Percentiles rank a stretch among this genome's conserved stretches.
These are phyloP conservation scores for Crenuchus spilurus DNA, from an alignment of 2,797 vertebrate genomes.

Conservation along the genomic window DNA sequence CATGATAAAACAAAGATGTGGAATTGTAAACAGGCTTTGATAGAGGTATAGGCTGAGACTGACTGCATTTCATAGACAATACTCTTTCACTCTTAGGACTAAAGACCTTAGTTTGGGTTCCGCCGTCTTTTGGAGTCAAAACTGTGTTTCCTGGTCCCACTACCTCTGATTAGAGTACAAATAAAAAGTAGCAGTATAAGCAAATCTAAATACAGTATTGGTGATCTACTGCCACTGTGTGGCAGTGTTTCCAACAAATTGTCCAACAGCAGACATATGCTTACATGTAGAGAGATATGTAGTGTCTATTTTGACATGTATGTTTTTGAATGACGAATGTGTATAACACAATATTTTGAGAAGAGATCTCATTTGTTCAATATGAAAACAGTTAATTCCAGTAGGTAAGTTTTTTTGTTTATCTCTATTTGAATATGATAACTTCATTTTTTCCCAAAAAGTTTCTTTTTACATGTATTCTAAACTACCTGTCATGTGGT, in stretches of 20 bases:
- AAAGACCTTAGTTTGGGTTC: neutral
- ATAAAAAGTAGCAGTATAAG: neutral
- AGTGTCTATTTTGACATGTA: neutral
- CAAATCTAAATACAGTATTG: neutral
- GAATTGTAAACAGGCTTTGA: constrained; percentile 2
- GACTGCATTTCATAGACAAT: neutral
- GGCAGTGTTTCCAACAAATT: constrained; percentile 6
- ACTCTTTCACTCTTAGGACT: neutral
- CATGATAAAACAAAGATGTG: neutral
- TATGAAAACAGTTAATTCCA: no score
- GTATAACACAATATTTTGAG: no score
- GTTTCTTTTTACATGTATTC: neutral
- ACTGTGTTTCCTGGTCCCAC: neutral
- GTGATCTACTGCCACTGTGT: constrained; percentile 16
- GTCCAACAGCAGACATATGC: neutral
- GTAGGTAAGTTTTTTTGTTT: no score
- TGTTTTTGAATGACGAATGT: no score
- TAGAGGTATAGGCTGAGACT: neutral
- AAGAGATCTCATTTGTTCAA: no score
- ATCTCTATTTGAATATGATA: no score
- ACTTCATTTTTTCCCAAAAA: neutral
- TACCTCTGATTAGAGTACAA: constrained; percentile 17
- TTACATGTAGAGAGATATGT: neutral
- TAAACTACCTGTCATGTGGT: neutral
- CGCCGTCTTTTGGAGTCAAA: neutral